These are phyloP conservation scores for Diplodus sargus DNA, from an alignment of 2,797 vertebrate species.

Conservation along the genomic window DNA sequence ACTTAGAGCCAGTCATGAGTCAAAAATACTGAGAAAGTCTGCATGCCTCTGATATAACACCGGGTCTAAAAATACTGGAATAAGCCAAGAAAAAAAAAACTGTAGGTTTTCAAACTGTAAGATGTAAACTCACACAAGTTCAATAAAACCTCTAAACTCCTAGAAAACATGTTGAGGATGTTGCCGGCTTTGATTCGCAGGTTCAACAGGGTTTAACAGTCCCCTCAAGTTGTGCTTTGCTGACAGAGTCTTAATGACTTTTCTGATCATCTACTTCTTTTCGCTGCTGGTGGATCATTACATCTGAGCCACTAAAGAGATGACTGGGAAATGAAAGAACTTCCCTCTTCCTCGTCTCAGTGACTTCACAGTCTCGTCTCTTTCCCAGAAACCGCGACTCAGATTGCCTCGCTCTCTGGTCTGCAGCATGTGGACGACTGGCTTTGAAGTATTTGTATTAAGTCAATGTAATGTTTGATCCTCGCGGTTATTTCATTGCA, in stretches of 20 bases:
- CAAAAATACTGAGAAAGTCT: neutral
- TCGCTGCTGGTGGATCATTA: constrained; percentile 22
- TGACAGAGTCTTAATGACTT: constrained; percentile 3
- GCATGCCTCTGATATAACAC: neutral
- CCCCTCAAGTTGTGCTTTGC: too few relatives aligned
- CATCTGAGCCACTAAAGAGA: neutral
- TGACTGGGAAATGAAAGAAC: neutral
- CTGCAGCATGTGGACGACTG: neutral
- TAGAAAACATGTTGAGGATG: neutral
- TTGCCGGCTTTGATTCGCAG: too few relatives aligned
- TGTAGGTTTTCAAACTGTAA: neutral
- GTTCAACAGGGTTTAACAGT: neutral
- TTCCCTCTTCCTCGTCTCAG: neutral
- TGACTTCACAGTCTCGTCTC: constrained; percentile 1
- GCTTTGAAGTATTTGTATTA: neutral
- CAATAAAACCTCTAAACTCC: neutral
- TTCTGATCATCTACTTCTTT: constrained; percentile 17
- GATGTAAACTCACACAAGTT: neutral
- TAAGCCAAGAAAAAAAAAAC: neutral
- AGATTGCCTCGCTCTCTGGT: neutral
- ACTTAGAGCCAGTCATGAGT: neutral
- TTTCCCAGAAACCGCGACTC: neutral
- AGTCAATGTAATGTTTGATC: neutral
- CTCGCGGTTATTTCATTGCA: neutral
- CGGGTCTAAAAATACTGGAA: neutral